A percentile compares a stretch with the other conserved stretches of the same genome.
phyloP scores from a whole-genome alignment of 1,140 invertebrate species.

The Dendroctonus valens region DNA sequence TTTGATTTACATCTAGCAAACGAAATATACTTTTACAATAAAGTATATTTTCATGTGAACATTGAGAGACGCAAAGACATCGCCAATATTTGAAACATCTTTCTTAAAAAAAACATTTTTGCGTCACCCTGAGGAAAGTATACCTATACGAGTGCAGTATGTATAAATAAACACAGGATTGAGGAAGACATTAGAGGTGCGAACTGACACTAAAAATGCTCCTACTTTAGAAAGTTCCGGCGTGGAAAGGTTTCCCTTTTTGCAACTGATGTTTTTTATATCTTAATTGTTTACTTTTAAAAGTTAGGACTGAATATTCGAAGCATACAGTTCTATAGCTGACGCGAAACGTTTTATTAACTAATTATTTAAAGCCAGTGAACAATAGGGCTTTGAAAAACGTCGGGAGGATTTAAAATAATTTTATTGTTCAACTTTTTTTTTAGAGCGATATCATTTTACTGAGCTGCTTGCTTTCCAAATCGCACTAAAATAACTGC shows the following conservation, averaged over 20 bases:
- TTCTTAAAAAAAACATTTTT: no score
- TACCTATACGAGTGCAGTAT: background rate
- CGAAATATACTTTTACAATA: no score
- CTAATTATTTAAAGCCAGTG: background rate
- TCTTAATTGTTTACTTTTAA: background rate
- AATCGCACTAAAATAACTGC: no score
- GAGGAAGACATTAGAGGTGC: slow-evolving; percentile 15
- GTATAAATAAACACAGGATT: slow-evolving; percentile 11
- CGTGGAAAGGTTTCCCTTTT: slow-evolving; percentile 4
- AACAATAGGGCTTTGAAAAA: no score
- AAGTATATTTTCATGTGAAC: no score
- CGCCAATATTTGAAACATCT: no score
- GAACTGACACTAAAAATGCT: slow-evolving; percentile 11
- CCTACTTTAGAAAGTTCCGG: slow-evolving; percentile 10
- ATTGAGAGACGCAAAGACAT: no score
- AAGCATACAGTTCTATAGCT: background rate
- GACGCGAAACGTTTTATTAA: background rate
- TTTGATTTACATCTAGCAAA: no score
- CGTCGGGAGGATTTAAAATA: no score
- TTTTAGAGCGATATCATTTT: background rate
- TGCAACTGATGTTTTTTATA: slow-evolving; percentile 3
- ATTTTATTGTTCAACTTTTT: background rate
- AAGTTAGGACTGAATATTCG: no score
- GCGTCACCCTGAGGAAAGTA: no score
- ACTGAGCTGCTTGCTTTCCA: no score